phyloP scores from a whole-genome alignment of 2,797 vertebrate species.

The Trachurus trachurus region DNA sequence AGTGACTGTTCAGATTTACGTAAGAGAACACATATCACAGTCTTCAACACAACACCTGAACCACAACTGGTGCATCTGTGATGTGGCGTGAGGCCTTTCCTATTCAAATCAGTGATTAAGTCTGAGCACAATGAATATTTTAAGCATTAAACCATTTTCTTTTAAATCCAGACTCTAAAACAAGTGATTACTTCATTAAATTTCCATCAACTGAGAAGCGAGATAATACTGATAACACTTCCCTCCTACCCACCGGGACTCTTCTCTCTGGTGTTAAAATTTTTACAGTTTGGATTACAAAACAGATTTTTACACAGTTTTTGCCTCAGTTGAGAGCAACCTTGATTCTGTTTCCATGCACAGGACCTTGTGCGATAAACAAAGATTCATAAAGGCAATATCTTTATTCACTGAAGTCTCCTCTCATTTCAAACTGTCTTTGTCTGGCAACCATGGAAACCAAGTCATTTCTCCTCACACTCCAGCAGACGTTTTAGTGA shows the following conservation, averaged over 20 bases:
- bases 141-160: background rate
- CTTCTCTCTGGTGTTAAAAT: background rate
- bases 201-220: background rate
- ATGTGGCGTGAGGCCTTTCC: background rate
- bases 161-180: background rate
- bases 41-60: too few relatives aligned
- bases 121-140: constrained; percentile 4
- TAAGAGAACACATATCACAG: too few relatives aligned
- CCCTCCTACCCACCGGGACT: background rate
- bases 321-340: constrained; percentile 17
- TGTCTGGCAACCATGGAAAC: constrained; percentile 79
- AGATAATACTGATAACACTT: background rate
- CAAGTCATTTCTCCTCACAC: constrained; percentile 48
- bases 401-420: constrained; percentile 51
- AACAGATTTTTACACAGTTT: constrained; percentile 29
- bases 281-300: constrained; percentile 21
- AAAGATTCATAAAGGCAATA: constrained; percentile 44
- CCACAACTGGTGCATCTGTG: too few relatives aligned
- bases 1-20: too few relatives aligned
- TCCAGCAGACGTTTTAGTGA: constrained; percentile 46
- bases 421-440: constrained; percentile 62
- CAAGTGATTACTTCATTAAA: background rate
- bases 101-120: background rate
- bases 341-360: constrained; percentile 32
- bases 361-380: constrained; percentile 29